Conservation (phyloP, 2,797 vertebrate species). For the Hoplostethus atlanticus region DNA sequence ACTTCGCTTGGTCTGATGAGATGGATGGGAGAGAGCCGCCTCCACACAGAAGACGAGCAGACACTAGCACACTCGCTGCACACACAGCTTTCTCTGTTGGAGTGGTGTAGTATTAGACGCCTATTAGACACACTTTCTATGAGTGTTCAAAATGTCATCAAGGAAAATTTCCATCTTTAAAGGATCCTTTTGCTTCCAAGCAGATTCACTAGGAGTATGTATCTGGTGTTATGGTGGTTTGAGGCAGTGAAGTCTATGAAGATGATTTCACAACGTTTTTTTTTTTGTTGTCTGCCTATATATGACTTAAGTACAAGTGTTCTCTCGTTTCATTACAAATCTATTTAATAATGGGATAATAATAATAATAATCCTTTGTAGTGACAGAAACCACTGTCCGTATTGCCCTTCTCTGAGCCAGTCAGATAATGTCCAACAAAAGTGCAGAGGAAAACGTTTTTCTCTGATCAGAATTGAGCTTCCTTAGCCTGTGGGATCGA, state of each 20-base stretch:
- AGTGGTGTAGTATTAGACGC: constrained; percentile 17
- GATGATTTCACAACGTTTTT: constrained; percentile 23
- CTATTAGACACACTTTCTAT: no score
- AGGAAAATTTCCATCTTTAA: constrained; percentile 43
- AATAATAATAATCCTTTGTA: not conserved
- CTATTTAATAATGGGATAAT: not conserved
- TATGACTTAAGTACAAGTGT: constrained; percentile 3
- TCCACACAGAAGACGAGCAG: constrained; percentile 18
- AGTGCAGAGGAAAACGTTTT: constrained; percentile 45
- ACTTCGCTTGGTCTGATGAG: constrained; percentile 57
- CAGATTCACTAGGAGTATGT: constrained; percentile 66
- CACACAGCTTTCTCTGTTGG: not conserved
- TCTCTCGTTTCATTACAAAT: constrained; percentile 4
- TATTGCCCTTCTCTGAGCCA: constrained; percentile 17
- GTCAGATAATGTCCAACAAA: constrained; percentile 19
- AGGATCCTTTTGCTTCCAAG: constrained; percentile 48
- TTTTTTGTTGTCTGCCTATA: constrained; percentile 17
- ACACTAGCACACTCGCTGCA: constrained; percentile 11
- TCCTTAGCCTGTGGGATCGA: constrained; percentile 64
- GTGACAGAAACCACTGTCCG: constrained; percentile 1
- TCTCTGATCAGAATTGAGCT: constrained; percentile 60
- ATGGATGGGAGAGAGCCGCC: constrained; percentile 57
- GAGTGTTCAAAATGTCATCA: constrained; percentile 34
- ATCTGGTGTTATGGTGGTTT: constrained; percentile 51
- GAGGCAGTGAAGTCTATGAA: constrained; percentile 29